Evolutionary conservation across 2,797 vertebrate genomes (phyloP), one percentile per base, ranked within the genome.

Genomic region (Cygnus olor): DNA sequence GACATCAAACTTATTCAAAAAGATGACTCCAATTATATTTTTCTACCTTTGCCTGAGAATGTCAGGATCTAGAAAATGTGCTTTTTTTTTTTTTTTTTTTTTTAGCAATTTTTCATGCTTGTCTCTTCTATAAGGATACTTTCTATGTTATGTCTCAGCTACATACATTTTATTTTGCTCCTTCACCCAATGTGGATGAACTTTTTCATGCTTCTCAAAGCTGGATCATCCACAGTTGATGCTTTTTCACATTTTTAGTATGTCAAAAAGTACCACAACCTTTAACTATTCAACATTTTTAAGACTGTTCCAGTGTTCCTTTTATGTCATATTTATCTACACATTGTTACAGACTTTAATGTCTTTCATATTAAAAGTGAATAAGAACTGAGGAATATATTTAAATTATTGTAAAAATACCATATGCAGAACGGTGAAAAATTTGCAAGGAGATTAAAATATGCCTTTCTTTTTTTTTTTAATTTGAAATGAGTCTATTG

Each of bases 131-230:
- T 38, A 66, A 6, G 25, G 2, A 5, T n/a, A 4, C 19, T 80
- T 76, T 40, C n/a, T 20, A 28, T 32, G 36, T 24, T 68, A 7
- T 17, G 4, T 80, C 44, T 64, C 28, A 36, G 30, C 25, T 60
- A n/a, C 2, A 20, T 0, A 0, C 2, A 21, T 34, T 49, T 86
- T 69, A 63, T 6, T 42, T 60, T 28, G 21, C 8, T 69, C 9
- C 7, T 83, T 4, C 12, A 53, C 2, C 4, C 16, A 51, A 11
- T 2, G 3, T 36, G 9, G 8, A 28, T 16, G 2, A 64, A 1
- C 5, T 9, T 68, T 80, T 21, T 42, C 16, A 85, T 9, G 14
- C 49, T 28, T 64, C 30, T 83, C 49, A 80, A 5, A 71, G 16
- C 4, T 64, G 16, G 8, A 28, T 76, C 24, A 51, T 60, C 8